phyloP scores from a whole-genome alignment of 2,888 invertebrate genomes.

The Odontocerum albicorne region DNA sequence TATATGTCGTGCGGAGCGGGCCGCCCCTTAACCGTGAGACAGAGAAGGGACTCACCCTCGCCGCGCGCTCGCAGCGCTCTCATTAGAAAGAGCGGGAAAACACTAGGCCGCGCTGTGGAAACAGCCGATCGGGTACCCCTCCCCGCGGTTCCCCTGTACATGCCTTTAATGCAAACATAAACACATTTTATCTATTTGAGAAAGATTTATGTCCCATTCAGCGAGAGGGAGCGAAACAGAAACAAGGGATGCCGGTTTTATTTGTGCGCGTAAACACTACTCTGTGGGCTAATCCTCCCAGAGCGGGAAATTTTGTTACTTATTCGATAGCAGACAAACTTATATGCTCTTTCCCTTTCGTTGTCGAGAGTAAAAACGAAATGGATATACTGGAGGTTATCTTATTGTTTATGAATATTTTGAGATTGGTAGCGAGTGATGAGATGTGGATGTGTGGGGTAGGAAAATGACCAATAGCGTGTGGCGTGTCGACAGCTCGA shows the following conservation, averaged over 20 bases:
- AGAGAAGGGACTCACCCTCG: constrained; percentile 38
- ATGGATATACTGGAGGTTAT: constrained; percentile 11
- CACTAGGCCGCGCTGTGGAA: constrained; percentile 6
- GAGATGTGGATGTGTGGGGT: constrained; percentile 11
- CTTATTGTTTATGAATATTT: neutral
- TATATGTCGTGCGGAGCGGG: constrained; percentile 45
- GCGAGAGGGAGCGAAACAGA: constrained; percentile 51
- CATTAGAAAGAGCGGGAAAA: constrained; percentile 4
- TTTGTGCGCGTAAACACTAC: constrained; percentile 42
- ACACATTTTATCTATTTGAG: constrained; percentile 32
- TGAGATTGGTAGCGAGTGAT: constrained; percentile 2
- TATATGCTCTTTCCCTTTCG: neutral
- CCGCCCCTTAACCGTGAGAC: constrained; percentile 57
- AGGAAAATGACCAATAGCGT: constrained; percentile 19
- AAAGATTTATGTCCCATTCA: constrained; percentile 44
- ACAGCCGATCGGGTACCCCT: constrained; percentile 12
- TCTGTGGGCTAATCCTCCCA: constrained; percentile 52
- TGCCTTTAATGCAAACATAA: constrained; percentile 34
- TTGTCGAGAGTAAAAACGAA: neutral
- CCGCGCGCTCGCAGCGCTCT: constrained; percentile 1
- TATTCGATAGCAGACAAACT: too few relatives aligned
- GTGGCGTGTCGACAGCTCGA: constrained; percentile 11
- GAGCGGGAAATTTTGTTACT: constrained; percentile 25
- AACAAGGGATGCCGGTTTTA: constrained; percentile 51
- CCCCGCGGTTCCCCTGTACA: constrained; percentile 15